phyloP scores from a whole-genome alignment of 2,888 invertebrate genomes.

The Drosophila lutescens region DNA sequence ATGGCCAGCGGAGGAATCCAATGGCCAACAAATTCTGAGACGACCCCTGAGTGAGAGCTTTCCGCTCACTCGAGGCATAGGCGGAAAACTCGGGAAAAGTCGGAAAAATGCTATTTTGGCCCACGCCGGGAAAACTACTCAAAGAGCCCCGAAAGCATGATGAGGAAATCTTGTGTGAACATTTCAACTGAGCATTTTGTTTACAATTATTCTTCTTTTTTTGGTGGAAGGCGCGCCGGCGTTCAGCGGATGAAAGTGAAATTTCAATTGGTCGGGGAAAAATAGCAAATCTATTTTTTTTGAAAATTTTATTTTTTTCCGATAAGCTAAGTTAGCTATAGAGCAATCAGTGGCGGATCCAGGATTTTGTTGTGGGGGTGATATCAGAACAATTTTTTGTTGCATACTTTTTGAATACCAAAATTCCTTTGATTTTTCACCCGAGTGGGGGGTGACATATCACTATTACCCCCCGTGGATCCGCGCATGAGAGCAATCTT shows the following conservation, averaged over 20 bases:
- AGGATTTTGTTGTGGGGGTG: no score
- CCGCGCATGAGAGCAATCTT: no score
- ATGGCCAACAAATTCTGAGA: slow-evolving; percentile 26
- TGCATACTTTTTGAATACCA: no score
- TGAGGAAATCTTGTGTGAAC: slow-evolving; percentile 19
- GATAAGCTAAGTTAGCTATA: no score
- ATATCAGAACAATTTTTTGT: no score
- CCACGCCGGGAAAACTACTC: slow-evolving; percentile 53
- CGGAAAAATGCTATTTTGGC: slow-evolving; percentile 60
- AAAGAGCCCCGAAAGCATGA: slow-evolving; percentile 42
- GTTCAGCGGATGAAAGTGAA: slow-evolving; percentile 36
- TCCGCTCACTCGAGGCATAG: slow-evolving; percentile 25
- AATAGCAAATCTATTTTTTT: no score
- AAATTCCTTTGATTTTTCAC: no score
- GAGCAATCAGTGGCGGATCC: no score
- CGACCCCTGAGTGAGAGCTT: slow-evolving; percentile 39
- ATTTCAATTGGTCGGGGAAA: not conserved
- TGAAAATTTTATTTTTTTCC: no score
- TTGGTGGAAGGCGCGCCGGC: slow-evolving; percentile 39
- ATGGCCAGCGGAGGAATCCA: slow-evolving; percentile 39
- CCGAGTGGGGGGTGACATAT: no score
- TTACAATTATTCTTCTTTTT: slow-evolving; percentile 18
- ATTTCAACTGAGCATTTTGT: slow-evolving; percentile 26
- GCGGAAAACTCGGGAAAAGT: slow-evolving; percentile 39
- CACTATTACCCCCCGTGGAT: no score